Evolutionary conservation across 2,113 vertebrate species (phyloP).

Genomic region (Pristiophorus japonicus): DNA sequence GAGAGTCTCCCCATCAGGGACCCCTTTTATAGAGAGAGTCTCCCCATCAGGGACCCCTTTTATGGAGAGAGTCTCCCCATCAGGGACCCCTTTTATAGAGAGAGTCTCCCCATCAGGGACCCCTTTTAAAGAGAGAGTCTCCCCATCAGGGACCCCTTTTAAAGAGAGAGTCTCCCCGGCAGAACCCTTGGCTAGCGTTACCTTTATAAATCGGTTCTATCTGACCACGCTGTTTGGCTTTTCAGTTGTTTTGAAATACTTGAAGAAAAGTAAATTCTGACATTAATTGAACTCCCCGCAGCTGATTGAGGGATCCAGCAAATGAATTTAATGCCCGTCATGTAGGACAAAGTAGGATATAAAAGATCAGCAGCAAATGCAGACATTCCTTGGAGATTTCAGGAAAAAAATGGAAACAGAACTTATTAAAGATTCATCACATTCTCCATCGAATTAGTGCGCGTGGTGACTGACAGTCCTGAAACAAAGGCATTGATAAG

Average conservation of each 20-base stretch:
- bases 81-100: too few species aligned
- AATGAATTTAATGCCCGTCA: background rate
- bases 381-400: background rate
- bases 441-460: constrained; percentile 11
- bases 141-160: background rate
- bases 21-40: background rate
- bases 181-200: background rate
- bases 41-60: background rate
- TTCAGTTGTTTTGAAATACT: background rate
- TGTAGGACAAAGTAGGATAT: background rate
- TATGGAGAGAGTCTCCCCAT: background rate
- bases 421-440: constrained; percentile 32
- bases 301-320: background rate
- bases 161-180: background rate
- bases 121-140: background rate
- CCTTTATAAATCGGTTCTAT: background rate
- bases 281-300: background rate
- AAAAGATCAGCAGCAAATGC: constrained; percentile 17
- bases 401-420: background rate
- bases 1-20: background rate
- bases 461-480: background rate
- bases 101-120: background rate
- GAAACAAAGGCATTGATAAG: constrained; percentile 18
- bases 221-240: background rate
- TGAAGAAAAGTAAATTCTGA: background rate